Conservation (phyloP, 2,113 vertebrate species). For the Xerus inauris region DNA sequence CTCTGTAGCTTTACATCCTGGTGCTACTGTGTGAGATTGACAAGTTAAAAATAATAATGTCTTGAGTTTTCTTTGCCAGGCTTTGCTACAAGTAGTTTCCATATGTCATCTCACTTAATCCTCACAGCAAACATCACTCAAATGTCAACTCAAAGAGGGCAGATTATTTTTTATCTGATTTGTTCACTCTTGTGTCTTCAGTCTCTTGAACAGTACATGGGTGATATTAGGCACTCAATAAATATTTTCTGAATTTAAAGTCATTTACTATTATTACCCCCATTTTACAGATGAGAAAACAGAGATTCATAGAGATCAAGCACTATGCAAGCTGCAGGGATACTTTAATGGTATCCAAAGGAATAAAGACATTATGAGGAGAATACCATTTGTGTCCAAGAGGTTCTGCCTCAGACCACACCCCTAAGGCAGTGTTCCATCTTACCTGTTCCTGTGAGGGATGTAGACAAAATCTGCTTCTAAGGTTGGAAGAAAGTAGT, state of each 20-base stretch:
- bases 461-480: slow-evolving; percentile 31
- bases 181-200: neutral
- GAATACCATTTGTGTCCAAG: slow-evolving; percentile 62
- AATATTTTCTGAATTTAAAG: slow-evolving; percentile 53
- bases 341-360: slow-evolving; percentile 75
- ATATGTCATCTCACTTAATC: slow-evolving; percentile 23
- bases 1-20: neutral
- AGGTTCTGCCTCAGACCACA: slow-evolving; percentile 54
- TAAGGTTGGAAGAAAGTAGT: slow-evolving; percentile 51
- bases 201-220: slow-evolving; percentile 24
- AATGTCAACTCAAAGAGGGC: neutral
- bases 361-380: slow-evolving; percentile 67
- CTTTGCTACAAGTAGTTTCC: neutral
- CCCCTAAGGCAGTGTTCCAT: slow-evolving; percentile 27
- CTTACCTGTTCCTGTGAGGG: slow-evolving; percentile 43
- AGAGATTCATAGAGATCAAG: slow-evolving; percentile 73
- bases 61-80: slow-evolving; percentile 18
- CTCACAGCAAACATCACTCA: neutral
- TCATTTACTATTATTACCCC: slow-evolving; percentile 50
- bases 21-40: neutral
- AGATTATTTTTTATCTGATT: slow-evolving; percentile 7
- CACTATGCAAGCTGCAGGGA: slow-evolving; percentile 71
- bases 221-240: slow-evolving; percentile 54
- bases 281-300: slow-evolving; percentile 72
- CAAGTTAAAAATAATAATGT: slow-evolving; percentile 32